Evolutionary conservation across 2,888 invertebrate genomes (phyloP).

Genomic region (Diarsia brunnea): DNA sequence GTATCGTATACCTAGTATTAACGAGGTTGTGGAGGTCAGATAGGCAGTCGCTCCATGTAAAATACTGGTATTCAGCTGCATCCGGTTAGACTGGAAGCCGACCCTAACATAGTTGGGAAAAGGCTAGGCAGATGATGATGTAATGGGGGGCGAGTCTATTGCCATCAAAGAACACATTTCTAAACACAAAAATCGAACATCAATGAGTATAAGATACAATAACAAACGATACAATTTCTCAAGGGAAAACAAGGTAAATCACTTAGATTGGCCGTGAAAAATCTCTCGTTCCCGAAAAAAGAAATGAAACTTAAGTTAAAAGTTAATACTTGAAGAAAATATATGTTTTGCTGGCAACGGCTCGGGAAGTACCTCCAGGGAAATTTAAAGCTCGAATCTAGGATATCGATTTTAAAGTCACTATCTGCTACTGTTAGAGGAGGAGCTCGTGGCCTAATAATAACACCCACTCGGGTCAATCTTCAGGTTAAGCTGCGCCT

Average conservation of each 20-base stretch:
- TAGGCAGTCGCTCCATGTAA: too few species aligned
- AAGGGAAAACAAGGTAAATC: constrained; percentile 24
- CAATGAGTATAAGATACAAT: not conserved
- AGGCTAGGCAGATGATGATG: too few species aligned
- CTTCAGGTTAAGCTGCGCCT: too few species aligned
- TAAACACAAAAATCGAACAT: not conserved
- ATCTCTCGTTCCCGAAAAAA: constrained; percentile 12
- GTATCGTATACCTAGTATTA: too few species aligned
- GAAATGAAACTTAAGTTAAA: constrained; percentile 6
- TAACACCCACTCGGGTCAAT: too few species aligned
- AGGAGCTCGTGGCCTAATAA: too few species aligned
- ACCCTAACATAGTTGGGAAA: too few species aligned
- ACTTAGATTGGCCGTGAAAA: constrained; percentile 21
- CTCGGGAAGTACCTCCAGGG: constrained; percentile 20
- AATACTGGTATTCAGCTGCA: too few species aligned
- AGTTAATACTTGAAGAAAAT: constrained; percentile 27
- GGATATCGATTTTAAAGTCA: constrained; percentile 10
- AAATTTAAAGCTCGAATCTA: constrained; percentile 27
- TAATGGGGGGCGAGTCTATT: too few species aligned
- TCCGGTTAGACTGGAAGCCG: too few species aligned
- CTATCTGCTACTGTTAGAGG: not conserved
- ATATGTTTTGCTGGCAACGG: constrained; percentile 26
- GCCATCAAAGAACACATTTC: not conserved
- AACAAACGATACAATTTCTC: constrained; percentile 13
- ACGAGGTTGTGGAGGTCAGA: too few species aligned